Percentiles rank a stretch among this genome's conserved stretches.
Evolutionary conservation across 1,140 invertebrate genomes (phyloP).

Genomic region (Drosophila novamexicana): DNA sequence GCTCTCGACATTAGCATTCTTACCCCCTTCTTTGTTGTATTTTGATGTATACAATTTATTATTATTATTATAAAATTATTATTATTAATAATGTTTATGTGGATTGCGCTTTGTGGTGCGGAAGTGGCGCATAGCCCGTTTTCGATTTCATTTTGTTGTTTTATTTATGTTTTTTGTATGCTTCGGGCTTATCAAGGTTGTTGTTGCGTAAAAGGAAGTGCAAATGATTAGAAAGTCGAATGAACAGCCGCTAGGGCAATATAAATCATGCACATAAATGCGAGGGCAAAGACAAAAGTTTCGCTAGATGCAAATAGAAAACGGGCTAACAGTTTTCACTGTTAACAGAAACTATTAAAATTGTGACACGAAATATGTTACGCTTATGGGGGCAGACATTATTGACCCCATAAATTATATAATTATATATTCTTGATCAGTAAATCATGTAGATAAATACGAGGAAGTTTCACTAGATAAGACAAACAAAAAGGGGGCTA

Average conservation of each 20-base stretch:
- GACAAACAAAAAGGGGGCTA: background rate
- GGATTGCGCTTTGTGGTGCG: conserved; percentile 44
- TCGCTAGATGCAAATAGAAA: background rate
- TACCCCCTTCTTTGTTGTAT: background rate
- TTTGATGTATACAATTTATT: conserved; percentile 3
- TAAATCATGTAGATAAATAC: conserved; percentile 30
- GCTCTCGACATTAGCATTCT: background rate
- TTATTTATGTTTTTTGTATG: conserved; percentile 13
- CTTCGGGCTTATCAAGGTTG: conserved; percentile 70
- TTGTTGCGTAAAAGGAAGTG: conserved; percentile 81
- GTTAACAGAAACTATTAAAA: background rate
- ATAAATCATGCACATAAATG: conserved; percentile 35
- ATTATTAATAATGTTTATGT: conserved; percentile 23
- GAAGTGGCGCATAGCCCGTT: conserved; percentile 64
- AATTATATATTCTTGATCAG: too few relatives aligned
- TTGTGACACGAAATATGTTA: too few relatives aligned
- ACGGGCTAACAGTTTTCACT: background rate
- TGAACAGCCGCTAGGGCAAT: conserved; percentile 15
- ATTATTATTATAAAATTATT: conserved; percentile 32
- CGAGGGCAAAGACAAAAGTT: conserved; percentile 21
- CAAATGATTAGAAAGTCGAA: conserved; percentile 79
- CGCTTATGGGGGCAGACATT: too few relatives aligned
- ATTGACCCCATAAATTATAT: too few relatives aligned
- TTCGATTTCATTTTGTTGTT: conserved; percentile 58
- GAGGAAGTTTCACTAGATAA: conserved; percentile 15